Base-by-base conservation (phyloP, 2,797 vertebrate genomes). In the Somateria mollissima region DNA sequence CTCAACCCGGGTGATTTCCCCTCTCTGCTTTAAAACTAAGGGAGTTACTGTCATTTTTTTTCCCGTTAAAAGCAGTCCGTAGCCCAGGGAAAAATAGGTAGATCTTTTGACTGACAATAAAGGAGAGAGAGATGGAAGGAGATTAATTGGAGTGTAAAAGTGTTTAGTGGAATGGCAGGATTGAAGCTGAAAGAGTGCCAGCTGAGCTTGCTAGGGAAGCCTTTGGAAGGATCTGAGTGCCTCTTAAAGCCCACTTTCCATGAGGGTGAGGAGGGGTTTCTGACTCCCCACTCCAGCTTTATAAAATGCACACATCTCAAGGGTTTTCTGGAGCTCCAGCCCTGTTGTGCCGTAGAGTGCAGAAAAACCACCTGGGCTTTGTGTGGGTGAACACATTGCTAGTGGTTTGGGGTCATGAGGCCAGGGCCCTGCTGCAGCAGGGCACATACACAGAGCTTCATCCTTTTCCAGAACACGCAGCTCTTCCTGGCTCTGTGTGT, bases 1-100 rank as follows among this genome's bases (percentile, higher is more conserved):
- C 57, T 82, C 78, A 84, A 8, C 56, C 43, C 32, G 47, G 21
- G 34, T 91, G 39, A 16, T 71, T 93, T 94, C 37, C 27, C 65
- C 34, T 71, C 58, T 74, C 86, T 77, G 73, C 76, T 91, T 58
- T 75, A 75, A 79, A 96, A 75, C 27, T 65, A 39, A 90, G 62
- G 57, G 51, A 78, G 70, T 41, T 69, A 43, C 30, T 13, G 1
- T 74, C 65, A 72, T 43, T 34, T 34, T 18, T 45, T 45, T 19
- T 1, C 15, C 11, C 19, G n/a, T 67, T 27, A 49, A 34, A n/a
- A 67, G 16, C 45, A 67, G 65, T 49, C 64, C 11, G 41, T 66
- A 66, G 21, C 39, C 65, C 65, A 49, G 65, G 45, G 65, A 36
- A 49, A 67, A 49, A 34, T 49, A 36, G 43, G 65, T 49, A 13